Percentiles rank a stretch among this genome's conserved stretches.
Evolutionary conservation across 2,113 vertebrate species (phyloP).

Genomic region (Hydrochoerus hydrochaeris): DNA sequence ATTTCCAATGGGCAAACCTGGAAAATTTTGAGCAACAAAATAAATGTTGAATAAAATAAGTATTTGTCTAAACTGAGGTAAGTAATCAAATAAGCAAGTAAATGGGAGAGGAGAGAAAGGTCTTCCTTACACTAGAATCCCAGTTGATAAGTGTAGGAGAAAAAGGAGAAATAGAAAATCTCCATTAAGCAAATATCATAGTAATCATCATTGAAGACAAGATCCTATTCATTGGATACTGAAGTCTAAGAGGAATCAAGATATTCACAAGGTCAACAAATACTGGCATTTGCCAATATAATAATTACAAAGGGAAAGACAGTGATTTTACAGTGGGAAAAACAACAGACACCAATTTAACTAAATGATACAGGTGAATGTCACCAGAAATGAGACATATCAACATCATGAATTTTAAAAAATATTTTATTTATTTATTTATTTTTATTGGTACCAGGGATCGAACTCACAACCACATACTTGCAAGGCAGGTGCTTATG

Average conservation of each 20-base stretch:
- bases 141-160: not conserved
- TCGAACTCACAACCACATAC: no score
- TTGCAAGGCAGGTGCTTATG: no score
- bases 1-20: not conserved
- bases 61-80: not conserved
- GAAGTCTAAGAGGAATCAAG: not conserved
- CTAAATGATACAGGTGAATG: not conserved
- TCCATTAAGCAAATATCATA: not conserved
- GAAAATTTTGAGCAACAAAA: not conserved
- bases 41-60: not conserved
- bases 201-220: not conserved
- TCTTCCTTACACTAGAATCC: not conserved
- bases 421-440: no score
- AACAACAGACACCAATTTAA: not conserved
- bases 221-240: not conserved
- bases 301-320: not conserved
- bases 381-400: not conserved
- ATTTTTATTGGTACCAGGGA: no score
- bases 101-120: not conserved
- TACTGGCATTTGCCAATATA: not conserved
- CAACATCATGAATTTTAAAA: not conserved
- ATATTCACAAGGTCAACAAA: not conserved
- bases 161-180: not conserved
- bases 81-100: not conserved
- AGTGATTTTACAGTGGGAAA: not conserved